Conservation (phyloP, 2,113 vertebrate species). For the Cavia porcellus region DNA sequence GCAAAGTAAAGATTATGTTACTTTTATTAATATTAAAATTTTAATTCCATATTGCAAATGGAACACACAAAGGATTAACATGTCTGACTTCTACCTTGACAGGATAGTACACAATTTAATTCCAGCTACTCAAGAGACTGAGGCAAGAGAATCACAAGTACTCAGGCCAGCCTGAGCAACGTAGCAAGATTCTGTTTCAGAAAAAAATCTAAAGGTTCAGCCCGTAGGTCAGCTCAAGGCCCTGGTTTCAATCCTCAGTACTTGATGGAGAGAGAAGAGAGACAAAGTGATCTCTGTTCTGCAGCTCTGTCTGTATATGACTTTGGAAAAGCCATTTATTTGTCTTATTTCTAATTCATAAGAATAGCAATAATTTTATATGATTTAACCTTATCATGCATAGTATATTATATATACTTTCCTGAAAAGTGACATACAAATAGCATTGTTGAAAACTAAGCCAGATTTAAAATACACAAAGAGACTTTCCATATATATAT, state of each 20-base stretch:
- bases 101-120: background rate
- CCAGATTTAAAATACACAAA: slow-evolving; percentile 12
- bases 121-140: background rate
- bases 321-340: slow-evolving; percentile 38
- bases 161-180: background rate
- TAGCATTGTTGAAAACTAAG: slow-evolving; percentile 35
- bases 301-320: background rate
- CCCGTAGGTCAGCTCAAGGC: background rate
- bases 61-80: background rate
- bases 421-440: slow-evolving; percentile 5
- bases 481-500: background rate
- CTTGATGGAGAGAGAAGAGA: background rate
- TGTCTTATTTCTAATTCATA: slow-evolving; percentile 13
- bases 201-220: background rate
- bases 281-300: background rate
- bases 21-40: slow-evolving; percentile 25
- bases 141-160: background rate
- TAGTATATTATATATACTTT: background rate
- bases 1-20: background rate
- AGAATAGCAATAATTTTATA: background rate
- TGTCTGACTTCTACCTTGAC: background rate
- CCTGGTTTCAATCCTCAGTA: background rate
- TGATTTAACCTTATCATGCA: slow-evolving; percentile 20
- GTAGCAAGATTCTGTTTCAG: background rate
- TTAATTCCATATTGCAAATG: slow-evolving; percentile 10